Conservation (phyloP, 2,113 vertebrate genomes). For the Nematolebias whitei region DNA sequence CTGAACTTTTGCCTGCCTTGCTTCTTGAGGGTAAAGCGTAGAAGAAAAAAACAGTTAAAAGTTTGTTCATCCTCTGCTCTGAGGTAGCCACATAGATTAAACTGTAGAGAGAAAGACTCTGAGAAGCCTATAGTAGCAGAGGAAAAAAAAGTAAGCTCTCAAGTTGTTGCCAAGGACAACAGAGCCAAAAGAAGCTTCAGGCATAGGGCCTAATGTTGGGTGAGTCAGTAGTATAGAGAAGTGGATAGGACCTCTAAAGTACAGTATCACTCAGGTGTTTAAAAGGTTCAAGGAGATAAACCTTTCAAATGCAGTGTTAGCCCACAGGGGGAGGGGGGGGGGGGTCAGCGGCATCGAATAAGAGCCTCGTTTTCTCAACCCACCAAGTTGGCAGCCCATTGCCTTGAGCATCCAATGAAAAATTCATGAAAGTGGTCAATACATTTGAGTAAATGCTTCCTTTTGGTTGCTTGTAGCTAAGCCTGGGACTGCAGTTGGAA, state of each 20-base stretch:
- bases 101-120: conserved; percentile 20
- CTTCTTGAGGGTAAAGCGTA: conserved; percentile 27
- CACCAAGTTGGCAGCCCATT: conserved; percentile 46
- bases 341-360: conserved; percentile 40
- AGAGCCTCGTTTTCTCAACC: conserved; percentile 40
- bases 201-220: conserved; percentile 47
- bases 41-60: conserved; percentile 38
- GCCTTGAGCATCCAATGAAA: conserved; percentile 66
- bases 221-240: conserved; percentile 44
- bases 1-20: conserved; percentile 13
- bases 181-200: conserved; percentile 41
- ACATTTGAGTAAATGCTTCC: conserved; percentile 66
- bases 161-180: conserved; percentile 68
- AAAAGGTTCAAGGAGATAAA: conserved; percentile 64
- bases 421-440: conserved; percentile 68
- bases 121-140: conserved; percentile 12
- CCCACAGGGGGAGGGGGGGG: not conserved
- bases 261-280: conserved; percentile 62
- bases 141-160: conserved; percentile 10
- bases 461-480: conserved; percentile 36
- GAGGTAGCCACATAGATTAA: conserved; percentile 22
- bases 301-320: conserved; percentile 39
- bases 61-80: conserved; percentile 25
- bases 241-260: conserved; percentile 41
- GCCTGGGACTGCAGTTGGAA: conserved; percentile 10